Percentiles rank a stretch among this genome's conserved stretches.
These are phyloP conservation scores for Habropoda laboriosa DNA, from an alignment of 1,140 invertebrate genomes.

Conservation along the genomic window DNA sequence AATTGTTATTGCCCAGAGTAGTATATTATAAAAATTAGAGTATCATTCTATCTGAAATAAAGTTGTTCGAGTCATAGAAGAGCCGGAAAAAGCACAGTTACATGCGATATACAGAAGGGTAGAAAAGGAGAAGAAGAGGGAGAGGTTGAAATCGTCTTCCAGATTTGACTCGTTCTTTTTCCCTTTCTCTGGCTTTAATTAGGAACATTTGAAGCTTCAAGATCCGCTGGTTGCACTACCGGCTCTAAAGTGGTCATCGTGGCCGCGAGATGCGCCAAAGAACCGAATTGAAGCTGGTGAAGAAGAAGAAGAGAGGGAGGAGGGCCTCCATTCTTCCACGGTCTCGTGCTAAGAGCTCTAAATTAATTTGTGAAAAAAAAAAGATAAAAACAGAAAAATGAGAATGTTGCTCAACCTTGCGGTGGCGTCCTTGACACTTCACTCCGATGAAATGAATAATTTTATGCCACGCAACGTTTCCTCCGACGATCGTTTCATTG, in stretches of 20 bases:
- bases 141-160: not conserved
- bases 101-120: no score
- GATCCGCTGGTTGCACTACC: not conserved
- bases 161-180: not conserved
- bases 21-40: no score
- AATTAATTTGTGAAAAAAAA: not conserved
- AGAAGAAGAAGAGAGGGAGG: not conserved
- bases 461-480: not conserved
- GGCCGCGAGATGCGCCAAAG: not conserved
- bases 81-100: no score
- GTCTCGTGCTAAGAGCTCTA: not conserved
- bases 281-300: not conserved
- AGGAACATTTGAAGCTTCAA: not conserved
- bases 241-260: not conserved
- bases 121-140: no score
- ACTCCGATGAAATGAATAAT: not conserved
- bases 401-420: not conserved
- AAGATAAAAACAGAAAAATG: not conserved
- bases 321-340: not conserved
- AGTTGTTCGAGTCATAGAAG: no score
- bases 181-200: not conserved
- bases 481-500: not conserved
- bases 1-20: no score
- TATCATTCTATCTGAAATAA: no score
- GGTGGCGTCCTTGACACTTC: slow-evolving; percentile 11